These are phyloP conservation scores for Drosophila kanapiae DNA, from an alignment of 1,140 invertebrate genomes.

Conservation along the genomic window DNA sequence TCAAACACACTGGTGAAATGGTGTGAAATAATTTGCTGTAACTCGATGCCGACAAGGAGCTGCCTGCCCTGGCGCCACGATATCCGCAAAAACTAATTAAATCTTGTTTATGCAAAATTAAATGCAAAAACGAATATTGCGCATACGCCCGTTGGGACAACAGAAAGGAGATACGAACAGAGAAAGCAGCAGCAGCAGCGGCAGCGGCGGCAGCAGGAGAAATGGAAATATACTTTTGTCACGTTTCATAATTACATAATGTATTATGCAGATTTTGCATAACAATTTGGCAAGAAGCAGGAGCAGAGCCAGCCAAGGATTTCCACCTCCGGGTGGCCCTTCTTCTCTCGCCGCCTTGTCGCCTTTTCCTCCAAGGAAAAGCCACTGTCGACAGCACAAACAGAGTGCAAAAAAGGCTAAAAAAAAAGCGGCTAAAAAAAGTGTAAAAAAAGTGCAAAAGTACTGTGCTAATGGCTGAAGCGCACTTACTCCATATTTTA, in stretches of 20 bases:
- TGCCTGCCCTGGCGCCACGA: constrained; percentile 9
- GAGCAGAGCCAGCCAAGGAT: constrained; percentile 6
- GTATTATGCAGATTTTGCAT: constrained; percentile 82
- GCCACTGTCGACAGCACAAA: constrained; percentile 35
- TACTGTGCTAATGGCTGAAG: constrained; percentile 73
- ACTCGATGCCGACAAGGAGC: constrained; percentile 22
- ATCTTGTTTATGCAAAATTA: constrained; percentile 60
- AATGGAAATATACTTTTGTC: constrained; percentile 63
- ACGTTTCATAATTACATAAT: constrained; percentile 82
- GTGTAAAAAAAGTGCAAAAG: constrained; percentile 56
- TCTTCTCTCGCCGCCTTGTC: constrained; percentile 15
- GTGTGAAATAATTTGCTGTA: constrained; percentile 68
- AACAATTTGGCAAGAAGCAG: constrained; percentile 64
- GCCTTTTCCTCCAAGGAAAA: constrained; percentile 15
- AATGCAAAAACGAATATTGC: constrained; percentile 58
- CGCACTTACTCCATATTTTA: constrained; percentile 25
- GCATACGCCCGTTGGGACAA: constrained; percentile 52
- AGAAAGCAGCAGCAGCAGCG: neutral
- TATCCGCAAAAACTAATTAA: constrained; percentile 65
- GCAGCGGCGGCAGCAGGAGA: neutral
- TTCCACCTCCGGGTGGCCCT: too few species aligned
- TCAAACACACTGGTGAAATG: constrained; percentile 64
- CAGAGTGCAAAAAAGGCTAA: constrained; percentile 51
- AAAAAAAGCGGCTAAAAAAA: constrained; percentile 56
- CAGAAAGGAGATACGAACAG: neutral